Evolutionary conservation across 1,140 invertebrate genomes (phyloP).

Genomic region (Mylabris phalerata): DNA sequence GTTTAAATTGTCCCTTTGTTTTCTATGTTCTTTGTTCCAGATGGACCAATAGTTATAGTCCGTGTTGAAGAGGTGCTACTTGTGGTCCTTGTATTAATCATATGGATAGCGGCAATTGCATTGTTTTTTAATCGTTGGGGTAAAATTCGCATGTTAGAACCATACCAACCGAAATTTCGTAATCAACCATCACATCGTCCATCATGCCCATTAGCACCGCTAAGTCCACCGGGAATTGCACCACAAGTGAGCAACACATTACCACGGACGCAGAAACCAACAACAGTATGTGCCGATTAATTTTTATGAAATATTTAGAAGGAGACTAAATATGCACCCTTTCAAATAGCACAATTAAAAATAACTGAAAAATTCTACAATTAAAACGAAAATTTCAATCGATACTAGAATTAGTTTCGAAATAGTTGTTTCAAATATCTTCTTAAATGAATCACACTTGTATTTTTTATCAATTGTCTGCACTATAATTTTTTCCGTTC

Average conservation of each 20-base stretch:
- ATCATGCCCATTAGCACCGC: constrained; percentile 60
- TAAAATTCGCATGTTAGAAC: constrained; percentile 58
- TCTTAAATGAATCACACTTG: no score
- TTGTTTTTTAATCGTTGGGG: constrained; percentile 81
- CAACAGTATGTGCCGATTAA: constrained; percentile 1
- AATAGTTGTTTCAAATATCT: no score
- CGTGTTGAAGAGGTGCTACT: constrained; percentile 72
- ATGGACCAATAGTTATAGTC: constrained; percentile 55
- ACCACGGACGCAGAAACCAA: constrained; percentile 22
- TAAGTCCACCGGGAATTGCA: constrained; percentile 37
- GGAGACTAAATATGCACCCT: no score
- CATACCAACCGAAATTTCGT: constrained; percentile 74
- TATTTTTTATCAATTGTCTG: no score
- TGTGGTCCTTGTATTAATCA: constrained; percentile 62
- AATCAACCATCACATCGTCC: constrained; percentile 56
- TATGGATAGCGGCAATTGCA: constrained; percentile 72
- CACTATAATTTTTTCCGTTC: no score
- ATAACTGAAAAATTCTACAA: no score
- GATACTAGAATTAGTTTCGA: no score
- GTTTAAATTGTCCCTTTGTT: not conserved
- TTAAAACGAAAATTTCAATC: no score
- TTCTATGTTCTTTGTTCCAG: constrained; percentile 21
- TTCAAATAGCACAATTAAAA: no score
- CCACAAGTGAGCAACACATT: constrained; percentile 36
- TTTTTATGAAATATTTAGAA: no score